Conservation (phyloP, 23 tunicate species). For the Trididemnum clinides region DNA sequence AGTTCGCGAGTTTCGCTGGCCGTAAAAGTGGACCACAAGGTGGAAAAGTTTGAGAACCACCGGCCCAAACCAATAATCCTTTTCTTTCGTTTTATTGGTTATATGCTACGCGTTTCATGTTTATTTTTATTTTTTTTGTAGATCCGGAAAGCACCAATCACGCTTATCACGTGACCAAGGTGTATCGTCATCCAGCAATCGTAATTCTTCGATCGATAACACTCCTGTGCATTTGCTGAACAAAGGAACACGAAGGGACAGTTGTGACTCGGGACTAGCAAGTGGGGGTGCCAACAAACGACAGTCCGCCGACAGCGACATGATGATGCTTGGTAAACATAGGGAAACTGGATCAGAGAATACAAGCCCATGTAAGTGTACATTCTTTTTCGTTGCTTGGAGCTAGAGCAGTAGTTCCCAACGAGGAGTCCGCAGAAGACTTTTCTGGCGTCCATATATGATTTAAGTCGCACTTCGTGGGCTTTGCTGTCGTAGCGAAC, state of each 20-base stretch:
- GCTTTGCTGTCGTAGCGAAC: too few relatives aligned
- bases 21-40: too few relatives aligned
- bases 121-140: background rate
- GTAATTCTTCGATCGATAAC: background rate
- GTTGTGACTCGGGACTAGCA: constrained; percentile 50
- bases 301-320: constrained; percentile 71
- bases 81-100: too few relatives aligned
- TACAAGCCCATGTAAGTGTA: constrained; percentile 65
- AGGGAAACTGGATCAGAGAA: constrained; percentile 59
- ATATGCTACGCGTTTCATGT: too few relatives aligned
- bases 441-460: too few relatives aligned
- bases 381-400: background rate
- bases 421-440: too few relatives aligned
- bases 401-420: background rate
- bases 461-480: too few relatives aligned
- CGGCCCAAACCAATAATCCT: too few relatives aligned
- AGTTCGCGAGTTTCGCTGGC: too few relatives aligned
- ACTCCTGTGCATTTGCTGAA: background rate
- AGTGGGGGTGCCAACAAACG: constrained; percentile 47
- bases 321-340: constrained; percentile 30
- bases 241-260: constrained; percentile 36
- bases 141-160: background rate
- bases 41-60: too few relatives aligned
- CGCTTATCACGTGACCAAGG: background rate
- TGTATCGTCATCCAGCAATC: background rate